Evolutionary conservation across 2,113 vertebrate species (phyloP), one percentile per base, ranked within the genome.

Genomic region (Odontesthes bonariensis): DNA sequence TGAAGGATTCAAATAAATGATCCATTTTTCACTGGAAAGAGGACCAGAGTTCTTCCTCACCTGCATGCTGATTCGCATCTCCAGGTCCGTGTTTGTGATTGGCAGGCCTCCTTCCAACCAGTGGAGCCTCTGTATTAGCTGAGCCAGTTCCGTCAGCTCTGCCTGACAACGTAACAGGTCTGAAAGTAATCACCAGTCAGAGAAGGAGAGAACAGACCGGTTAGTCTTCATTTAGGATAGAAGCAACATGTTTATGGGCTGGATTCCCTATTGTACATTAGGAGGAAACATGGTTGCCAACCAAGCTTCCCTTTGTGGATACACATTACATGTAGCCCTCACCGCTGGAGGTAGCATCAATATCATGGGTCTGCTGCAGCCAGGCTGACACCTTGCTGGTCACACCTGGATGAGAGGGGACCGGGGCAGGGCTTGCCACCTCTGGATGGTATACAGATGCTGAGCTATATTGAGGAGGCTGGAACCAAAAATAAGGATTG

Each of bases 331-430:
- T 16, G 4, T 3, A 8, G 33, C 13, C 62, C 67, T 49, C 73
- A 97, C 97, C 96, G 0, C 94, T 94, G 0, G 96, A 95, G 62
- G 97, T 96, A 32, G 92, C 88, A 33, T 97, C 94, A 6, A 95
- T 89, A 51, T 95, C 93, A 1, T 95, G 92, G 8, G 94, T 96
- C 89, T 96, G 95, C 90, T 96, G 94, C 73, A 98, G 94, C 97
- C 97, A 98, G 0, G 94, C 47, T 0, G 93, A 92, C 82, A 98
- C 95, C 81, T 96, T 95, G 92, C 63, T 94, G 93, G 83, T 85
- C 23, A 90, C 85, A 0, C 61, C 87, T 1, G 87, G 73, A 0
- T 91, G 54, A 6, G 86, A 61, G 38, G 77, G 2, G 0, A 63
- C 1, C 0, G 62, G 75, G 13, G 87, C 56, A 0, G 89, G 75